Base-by-base conservation (phyloP, 2,797 vertebrate genomes). In the Gallinago solitaria region DNA sequence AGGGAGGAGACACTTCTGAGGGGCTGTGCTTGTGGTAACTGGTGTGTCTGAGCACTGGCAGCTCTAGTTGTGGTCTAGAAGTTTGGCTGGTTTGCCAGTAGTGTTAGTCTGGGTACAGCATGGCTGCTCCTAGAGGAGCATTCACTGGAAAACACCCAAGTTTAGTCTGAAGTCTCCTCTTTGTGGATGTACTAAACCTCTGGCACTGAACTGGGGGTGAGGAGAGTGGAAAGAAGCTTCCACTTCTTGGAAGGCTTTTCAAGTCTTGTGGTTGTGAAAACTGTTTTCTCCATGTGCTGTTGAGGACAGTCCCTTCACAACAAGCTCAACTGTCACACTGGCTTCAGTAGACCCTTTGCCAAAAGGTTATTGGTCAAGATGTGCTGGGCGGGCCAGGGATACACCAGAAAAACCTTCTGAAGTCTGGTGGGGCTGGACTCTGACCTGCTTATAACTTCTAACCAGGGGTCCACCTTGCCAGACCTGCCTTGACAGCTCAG, bases 261-360 rank as follows among this genome's bases (percentile, higher is more conserved):
- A 35, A 19, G 57, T 30, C 27, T 4, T 1, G 5, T 35, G 21
- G 28, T 7, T 71, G 35, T 37, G 47, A 60, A 45, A 60, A 6
- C 11, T 4, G 0, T 35, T 48, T 57, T 24, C 6, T 47, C n/a
- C 7, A 1, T 11, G 25, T 48, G 41, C 30, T 11, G 1, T 17
- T 57, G 51, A n/a, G 77, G 19, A 17, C 19, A 5, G 50, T 39
- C 24, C 6, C 20, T 37, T 63, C 1, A 3, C 51, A n/a, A 12
- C 59, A 64, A 63, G 19, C 18, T 15, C 43, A 8, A 0, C 2
- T 50, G 27, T 10, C 37, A 33, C 0, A 2, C 25, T 48, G 33
- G 35, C 13, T 35, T 33, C 50, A 27, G 33, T 1, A 39, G 32
- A 35, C 8, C 25, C 9, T 50, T 48, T 45, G 60, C 27, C 39